These are phyloP conservation scores for Tetanocera ferruginea DNA, from an alignment of 2,888 invertebrate species.

Conservation along the genomic window DNA sequence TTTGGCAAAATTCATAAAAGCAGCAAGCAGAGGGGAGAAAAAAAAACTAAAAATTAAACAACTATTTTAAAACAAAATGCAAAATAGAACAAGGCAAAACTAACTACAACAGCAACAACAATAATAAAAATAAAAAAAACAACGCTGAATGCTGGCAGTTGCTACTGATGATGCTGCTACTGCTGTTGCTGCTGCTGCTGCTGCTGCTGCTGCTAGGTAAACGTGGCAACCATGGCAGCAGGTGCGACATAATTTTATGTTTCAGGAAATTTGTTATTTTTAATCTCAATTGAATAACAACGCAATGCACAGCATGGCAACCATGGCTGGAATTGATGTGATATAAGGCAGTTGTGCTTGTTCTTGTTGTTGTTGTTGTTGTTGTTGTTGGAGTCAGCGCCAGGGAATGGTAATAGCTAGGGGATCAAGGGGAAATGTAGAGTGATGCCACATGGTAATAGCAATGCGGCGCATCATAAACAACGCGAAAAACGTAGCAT, in stretches of 20 bases:
- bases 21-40: neutral
- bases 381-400: neutral
- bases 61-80: slow-evolving; percentile 4
- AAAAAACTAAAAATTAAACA: neutral
- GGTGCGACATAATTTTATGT: slow-evolving; percentile 35
- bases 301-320: slow-evolving; percentile 1
- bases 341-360: neutral
- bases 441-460: neutral
- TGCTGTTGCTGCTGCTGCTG: neutral
- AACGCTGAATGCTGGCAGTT: slow-evolving; percentile 1
- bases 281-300: slow-evolving; percentile 38
- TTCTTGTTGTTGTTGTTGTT: neutral
- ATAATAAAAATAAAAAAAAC: too few relatives aligned
- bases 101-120: neutral
- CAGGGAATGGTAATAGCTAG: neutral
- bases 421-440: neutral
- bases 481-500: neutral
- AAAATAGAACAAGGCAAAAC: neutral
- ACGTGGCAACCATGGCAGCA: slow-evolving; percentile 27
- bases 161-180: neutral
- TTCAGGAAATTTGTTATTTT: slow-evolving; percentile 37
- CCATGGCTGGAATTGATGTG: neutral
- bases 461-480: too few relatives aligned
- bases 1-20: neutral
- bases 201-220: slow-evolving; percentile 3